Percentiles rank a stretch among this genome's conserved stretches.
Evolutionary conservation across 2,113 vertebrate genomes (phyloP).

Genomic region (Cebidichthys violaceus): DNA sequence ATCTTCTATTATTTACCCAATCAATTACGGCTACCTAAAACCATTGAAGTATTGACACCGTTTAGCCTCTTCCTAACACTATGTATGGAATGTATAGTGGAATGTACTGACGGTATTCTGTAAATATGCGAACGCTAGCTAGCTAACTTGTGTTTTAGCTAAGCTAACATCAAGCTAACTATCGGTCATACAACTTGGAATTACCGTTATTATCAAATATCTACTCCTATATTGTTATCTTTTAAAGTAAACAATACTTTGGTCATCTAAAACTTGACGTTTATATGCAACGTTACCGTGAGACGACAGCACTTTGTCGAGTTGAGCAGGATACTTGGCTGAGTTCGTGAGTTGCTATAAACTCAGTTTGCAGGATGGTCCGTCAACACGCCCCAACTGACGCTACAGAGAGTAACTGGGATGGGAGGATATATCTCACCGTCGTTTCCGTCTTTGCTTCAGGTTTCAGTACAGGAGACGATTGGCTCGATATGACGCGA

Average conservation of each 20-base stretch:
- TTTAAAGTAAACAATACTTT: neutral
- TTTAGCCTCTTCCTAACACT: neutral
- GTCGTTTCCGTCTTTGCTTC: neutral
- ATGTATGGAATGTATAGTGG: neutral
- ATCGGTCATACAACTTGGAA: neutral
- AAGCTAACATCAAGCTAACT: neutral
- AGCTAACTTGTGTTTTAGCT: neutral
- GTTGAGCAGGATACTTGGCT: neutral
- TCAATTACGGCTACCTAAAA: no score
- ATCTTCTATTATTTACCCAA: neutral
- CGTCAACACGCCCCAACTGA: neutral
- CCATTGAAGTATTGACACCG: neutral
- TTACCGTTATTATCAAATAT: neutral
- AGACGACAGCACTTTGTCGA: neutral
- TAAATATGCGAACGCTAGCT: neutral
- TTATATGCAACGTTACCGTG: neutral
- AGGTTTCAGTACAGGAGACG: neutral
- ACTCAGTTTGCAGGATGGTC: neutral
- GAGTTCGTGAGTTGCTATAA: neutral
- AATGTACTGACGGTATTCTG: neutral
- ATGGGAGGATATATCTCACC: neutral
- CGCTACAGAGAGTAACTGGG: neutral
- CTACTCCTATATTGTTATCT: neutral
- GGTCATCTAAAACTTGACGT: neutral
- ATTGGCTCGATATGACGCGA: neutral